Base-by-base conservation (phyloP, 2,888 invertebrate species). In the Phorcus lineatus region DNA sequence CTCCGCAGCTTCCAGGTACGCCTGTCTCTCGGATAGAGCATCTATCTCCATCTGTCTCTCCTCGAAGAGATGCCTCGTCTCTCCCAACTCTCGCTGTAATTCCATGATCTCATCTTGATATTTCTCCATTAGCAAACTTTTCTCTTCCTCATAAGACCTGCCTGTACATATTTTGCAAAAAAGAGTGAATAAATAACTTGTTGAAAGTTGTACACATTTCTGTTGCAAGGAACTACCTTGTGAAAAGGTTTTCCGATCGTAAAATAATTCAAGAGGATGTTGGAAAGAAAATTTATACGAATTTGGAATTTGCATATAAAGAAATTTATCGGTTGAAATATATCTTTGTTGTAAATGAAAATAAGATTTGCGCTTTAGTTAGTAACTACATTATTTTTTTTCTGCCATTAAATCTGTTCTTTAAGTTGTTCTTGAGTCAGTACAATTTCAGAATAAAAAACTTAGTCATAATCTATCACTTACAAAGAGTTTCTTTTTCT, bases 141-240 rank as follows among this genome's bases (percentile, higher is more conserved):
- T 88, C 83, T 91, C 90, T 3, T 82, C 82, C 62, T 88, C 88
- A 83, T 86, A 88, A 7, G 86, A 82, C 57, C 82, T 83, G 82
- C 82, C 89, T 88, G 79, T n/a, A 79, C 74, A 36, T 22, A 55
- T 2, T 53, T 0, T 19, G 28, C 13, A n/a, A 74, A n/a, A 22
- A 9, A n/a, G n/a, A 16, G 13, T 17, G 17, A 0, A 67, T 7
- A 67, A 4, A 36, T 31, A 28, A 62, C 1, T 62, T 36, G 28
- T 28, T 11, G 6, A 11, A 40, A 9, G 22, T 19, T 76, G 62
- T 40, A 54, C 7, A 3, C 3, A 36, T 36, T 36, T 36, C 7
- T 36, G 36, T 7, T 36, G 7, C 36, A 36, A 6, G 3, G 7
- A 36, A n/a, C n/a, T n/a, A n/a, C n/a, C n/a, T n/a, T n/a, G n/a